These are phyloP conservation scores for Pachyrhynchus sulphureomaculatus DNA, from an alignment of 1,140 invertebrate genomes.

Conservation along the genomic window DNA sequence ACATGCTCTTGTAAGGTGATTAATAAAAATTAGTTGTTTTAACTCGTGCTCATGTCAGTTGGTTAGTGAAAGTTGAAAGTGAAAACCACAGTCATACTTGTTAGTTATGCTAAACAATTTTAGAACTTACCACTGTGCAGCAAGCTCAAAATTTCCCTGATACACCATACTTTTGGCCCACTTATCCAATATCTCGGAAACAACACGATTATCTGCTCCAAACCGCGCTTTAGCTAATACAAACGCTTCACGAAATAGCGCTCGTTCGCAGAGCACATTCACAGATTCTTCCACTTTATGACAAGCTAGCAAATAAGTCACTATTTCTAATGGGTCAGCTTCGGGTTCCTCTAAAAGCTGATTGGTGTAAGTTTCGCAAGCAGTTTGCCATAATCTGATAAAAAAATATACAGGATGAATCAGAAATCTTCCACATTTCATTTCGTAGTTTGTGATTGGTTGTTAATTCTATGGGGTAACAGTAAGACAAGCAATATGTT, in stretches of 20 bases:
- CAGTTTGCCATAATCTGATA: constrained; percentile 49
- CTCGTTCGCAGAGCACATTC: constrained; percentile 55
- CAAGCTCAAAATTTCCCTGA: constrained; percentile 59
- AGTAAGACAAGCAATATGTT: too few relatives aligned
- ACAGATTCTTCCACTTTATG: constrained; percentile 65
- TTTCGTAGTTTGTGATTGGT: too few relatives aligned
- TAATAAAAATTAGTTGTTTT: too few relatives aligned
- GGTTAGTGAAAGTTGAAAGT: too few relatives aligned
- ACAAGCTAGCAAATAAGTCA: constrained; percentile 61
- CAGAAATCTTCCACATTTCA: not conserved
- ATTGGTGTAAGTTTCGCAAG: constrained; percentile 62
- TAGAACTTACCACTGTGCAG: constrained; percentile 60
- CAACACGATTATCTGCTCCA: constrained; percentile 55
- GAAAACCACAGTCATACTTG: too few relatives aligned
- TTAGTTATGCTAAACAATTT: not conserved
- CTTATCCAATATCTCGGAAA: constrained; percentile 54
- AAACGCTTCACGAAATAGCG: constrained; percentile 64
- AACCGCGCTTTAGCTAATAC: constrained; percentile 60
- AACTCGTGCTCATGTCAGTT: too few relatives aligned
- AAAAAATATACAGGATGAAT: not conserved
- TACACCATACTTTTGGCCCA: constrained; percentile 55
- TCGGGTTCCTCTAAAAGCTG: constrained; percentile 60
- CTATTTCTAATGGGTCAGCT: constrained; percentile 58
- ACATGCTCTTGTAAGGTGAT: too few relatives aligned
- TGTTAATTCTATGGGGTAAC: too few relatives aligned